phyloP scores from a whole-genome alignment of 2,888 invertebrate species.

The Hirtodrosophila cameraria region DNA sequence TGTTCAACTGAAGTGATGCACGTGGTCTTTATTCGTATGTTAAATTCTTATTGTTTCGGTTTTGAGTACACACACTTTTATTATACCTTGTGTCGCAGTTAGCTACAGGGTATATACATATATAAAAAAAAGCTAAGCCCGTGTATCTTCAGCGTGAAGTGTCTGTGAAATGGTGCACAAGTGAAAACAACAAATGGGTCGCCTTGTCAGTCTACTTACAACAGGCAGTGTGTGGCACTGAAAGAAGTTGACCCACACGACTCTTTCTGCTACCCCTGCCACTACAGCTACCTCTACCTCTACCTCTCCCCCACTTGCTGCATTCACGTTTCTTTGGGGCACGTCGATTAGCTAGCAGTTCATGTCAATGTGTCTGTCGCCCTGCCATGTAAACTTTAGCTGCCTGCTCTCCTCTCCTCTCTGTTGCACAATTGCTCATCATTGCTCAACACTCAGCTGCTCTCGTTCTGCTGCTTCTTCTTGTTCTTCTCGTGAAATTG shows the following conservation, averaged over 20 bases:
- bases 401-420: too few relatives aligned
- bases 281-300: not conserved
- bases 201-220: constrained; percentile 63
- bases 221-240: constrained; percentile 37
- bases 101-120: not conserved
- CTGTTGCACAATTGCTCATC: constrained; percentile 68
- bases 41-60: too few relatives aligned
- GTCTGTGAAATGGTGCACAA: constrained; percentile 74
- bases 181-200: constrained; percentile 78
- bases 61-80: too few relatives aligned
- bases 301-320: not conserved
- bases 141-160: constrained; percentile 50
- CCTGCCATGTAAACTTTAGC: constrained; percentile 39
- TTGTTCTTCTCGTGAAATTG: constrained; percentile 59
- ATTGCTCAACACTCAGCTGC: constrained; percentile 50
- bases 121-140: constrained; percentile 15
- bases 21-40: too few relatives aligned
- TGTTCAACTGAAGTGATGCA: too few relatives aligned
- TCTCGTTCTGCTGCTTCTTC: constrained; percentile 19
- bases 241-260: constrained; percentile 24
- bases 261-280: not conserved
- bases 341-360: constrained; percentile 71
- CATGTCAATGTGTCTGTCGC: constrained; percentile 65
- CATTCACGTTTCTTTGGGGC: constrained; percentile 41
- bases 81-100: too few relatives aligned